Base-by-base conservation (phyloP, 2,888 invertebrate genomes). In the Frankliniella intonsa region DNA sequence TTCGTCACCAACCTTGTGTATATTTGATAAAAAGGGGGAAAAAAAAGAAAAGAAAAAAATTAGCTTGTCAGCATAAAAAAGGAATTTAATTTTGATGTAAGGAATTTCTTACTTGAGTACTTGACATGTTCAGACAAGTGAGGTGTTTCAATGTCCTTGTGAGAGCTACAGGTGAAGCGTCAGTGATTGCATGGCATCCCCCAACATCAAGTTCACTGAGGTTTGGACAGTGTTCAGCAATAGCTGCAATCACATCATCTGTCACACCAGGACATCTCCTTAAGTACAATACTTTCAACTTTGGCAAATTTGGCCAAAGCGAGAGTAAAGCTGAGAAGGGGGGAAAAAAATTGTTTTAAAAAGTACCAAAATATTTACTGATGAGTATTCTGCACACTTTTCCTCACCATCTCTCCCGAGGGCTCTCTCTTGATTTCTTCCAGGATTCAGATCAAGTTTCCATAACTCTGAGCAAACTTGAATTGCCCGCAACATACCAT, bases 1-100 rank as follows among this genome's bases (percentile, higher is more conserved):
- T 50, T 85, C 82, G 84, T 87, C 86, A 49, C 86, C 86, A 55
- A 88, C 85, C 88, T 88, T 38, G 38, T 38, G 38, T 3, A 38
- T 5, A 38, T 38, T 38, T 38, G 2, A 3, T 38, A 3, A 38
- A n/a, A n/a, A n/a, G n/a, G n/a, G n/a, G n/a, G n/a, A n/a, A n/a
- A n/a, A n/a, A n/a, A n/a, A n/a, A n/a, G n/a, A n/a, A n/a, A n/a
- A n/a, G n/a, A n/a, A n/a, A n/a, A n/a, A 7, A 0, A 55, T 55
- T 55, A 55, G 38, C 38, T 55, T 55, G 14, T 11, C 11, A 55
- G 55, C 17, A 14, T 55, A 55, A 19, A 14, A 55, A 55, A 5
- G 5, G 14, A 12, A 5, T 55, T 55, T 14, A 55, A 14, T 10
- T 76, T 25, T 22, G 10, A 3, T 22, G 0, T 9, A 25, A 11